Evolutionary conservation across 2,888 invertebrate species (phyloP).

Genomic region (Drosophila mimica): DNA sequence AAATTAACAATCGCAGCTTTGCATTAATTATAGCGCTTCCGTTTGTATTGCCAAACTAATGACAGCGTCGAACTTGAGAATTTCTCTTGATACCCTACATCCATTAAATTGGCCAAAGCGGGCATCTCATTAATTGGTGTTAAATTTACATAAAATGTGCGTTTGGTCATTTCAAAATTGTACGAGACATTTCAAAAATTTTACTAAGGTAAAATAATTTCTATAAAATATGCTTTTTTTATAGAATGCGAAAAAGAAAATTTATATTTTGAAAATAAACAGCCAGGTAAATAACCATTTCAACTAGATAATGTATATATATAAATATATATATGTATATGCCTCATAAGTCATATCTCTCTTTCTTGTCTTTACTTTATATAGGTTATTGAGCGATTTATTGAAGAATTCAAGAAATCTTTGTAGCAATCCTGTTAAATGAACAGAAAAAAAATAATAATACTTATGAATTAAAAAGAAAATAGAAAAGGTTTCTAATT

Average conservation of each 20-base stretch:
- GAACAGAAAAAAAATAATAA: not conserved
- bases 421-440: not conserved
- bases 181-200: not conserved
- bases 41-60: conserved; percentile 61
- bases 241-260: not conserved
- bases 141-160: not conserved
- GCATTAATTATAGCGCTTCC: conserved; percentile 79
- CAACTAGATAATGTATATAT: not conserved
- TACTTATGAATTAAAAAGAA: not conserved
- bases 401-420: not conserved
- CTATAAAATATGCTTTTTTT: not conserved
- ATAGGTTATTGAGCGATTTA: not conserved
- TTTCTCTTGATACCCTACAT: conserved; percentile 17
- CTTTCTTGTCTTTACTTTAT: not conserved
- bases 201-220: not conserved
- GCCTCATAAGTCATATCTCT: too few species aligned
- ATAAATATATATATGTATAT: not conserved
- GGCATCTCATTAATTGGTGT: not conserved
- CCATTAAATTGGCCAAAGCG: not conserved
- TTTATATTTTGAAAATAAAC: not conserved
- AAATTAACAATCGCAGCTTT: conserved; percentile 75
- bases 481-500: not conserved
- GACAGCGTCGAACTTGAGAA: conserved; percentile 41
- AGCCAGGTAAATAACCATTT: not conserved
- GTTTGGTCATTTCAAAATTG: not conserved